These are phyloP conservation scores for Cyanoramphus novaezelandiae DNA, from an alignment of 2,113 vertebrate species.

Conservation along the genomic window DNA sequence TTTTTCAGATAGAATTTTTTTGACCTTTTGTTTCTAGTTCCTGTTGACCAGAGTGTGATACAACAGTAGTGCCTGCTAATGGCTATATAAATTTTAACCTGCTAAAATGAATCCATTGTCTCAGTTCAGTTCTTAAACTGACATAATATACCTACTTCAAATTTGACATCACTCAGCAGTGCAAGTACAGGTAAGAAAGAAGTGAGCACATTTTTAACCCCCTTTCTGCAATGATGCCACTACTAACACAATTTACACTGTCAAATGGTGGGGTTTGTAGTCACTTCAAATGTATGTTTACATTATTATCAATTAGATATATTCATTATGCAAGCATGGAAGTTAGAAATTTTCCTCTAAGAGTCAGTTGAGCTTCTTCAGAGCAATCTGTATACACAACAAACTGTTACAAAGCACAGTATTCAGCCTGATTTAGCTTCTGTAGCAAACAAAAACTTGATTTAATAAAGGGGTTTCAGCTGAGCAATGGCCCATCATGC, in stretches of 20 bases:
- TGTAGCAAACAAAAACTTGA: background rate
- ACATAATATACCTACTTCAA: background rate
- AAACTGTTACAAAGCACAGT: background rate
- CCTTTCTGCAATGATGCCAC: background rate
- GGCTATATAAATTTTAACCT: background rate
- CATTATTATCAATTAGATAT: background rate
- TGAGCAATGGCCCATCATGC: background rate
- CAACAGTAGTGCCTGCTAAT: background rate
- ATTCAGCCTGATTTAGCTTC: background rate
- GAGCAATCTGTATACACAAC: background rate
- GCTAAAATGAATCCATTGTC: background rate
- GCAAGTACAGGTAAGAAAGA: background rate
- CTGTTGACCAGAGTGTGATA: background rate
- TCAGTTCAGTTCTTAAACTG: background rate
- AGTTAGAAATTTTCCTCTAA: background rate
- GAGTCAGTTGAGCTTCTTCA: background rate
- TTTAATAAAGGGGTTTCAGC: background rate
- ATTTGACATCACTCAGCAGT: background rate
- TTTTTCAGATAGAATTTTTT: background rate
- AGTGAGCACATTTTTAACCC: background rate
- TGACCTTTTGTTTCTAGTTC: background rate
- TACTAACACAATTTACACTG: background rate
- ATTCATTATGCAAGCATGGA: background rate
- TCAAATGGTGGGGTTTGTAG: background rate
- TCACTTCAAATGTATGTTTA: background rate